Evolutionary conservation across 2,888 invertebrate genomes (phyloP).

Genomic region (Zhuqinia jingwanae): DNA sequence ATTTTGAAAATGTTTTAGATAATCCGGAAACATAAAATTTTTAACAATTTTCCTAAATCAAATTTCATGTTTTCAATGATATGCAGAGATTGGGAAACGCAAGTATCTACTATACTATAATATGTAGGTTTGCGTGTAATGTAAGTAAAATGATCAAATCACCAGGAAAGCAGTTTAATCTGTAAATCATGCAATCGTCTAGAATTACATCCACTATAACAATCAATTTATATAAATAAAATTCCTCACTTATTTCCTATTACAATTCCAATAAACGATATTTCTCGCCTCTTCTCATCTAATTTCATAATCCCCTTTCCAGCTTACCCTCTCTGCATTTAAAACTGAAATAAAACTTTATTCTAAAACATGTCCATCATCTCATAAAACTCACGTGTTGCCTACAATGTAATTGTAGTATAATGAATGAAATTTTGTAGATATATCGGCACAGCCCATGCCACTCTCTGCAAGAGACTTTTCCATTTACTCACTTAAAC

Average conservation of each 20-base stretch:
- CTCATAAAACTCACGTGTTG: conserved; percentile 39
- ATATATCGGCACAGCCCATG: conserved; percentile 54
- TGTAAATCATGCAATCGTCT: no score
- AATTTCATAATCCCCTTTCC: conserved; percentile 29
- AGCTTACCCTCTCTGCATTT: conserved; percentile 20
- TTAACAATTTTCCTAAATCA: no score
- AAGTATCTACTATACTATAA: no score
- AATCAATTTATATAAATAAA: no score
- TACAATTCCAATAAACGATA: background rate
- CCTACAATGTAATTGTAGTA: conserved; percentile 10
- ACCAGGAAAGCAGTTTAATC: no score
- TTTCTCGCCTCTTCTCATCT: conserved; percentile 4
- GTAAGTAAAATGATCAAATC: no score
- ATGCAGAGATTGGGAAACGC: no score
- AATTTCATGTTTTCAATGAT: no score
- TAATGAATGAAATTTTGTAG: conserved; percentile 8
- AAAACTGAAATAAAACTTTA: background rate
- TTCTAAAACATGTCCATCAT: background rate
- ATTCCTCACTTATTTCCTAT: no score
- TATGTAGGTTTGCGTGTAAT: no score
- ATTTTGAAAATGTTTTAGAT: background rate
- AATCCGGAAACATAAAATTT: no score
- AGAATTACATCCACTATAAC: no score
- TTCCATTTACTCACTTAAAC: conserved; percentile 54
- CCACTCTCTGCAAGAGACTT: conserved; percentile 58